Base-by-base conservation (phyloP, 2,888 invertebrate species). In the Hypsopygia costalis region DNA sequence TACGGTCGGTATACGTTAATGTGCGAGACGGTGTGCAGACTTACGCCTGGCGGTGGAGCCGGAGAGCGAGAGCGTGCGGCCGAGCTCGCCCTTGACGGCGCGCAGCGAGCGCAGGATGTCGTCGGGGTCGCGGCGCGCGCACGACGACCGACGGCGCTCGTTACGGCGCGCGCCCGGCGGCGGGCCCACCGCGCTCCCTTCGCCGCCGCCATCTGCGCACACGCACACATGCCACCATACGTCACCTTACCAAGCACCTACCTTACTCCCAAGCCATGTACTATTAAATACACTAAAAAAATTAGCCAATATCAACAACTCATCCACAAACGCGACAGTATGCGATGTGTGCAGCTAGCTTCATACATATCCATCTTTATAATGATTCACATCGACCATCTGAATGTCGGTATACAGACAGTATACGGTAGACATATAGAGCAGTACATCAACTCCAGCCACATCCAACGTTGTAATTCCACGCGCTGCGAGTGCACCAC, bases 71-170 rank as follows among this genome's bases (percentile, higher is more conserved):
- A 95, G 94, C 40, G 95, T 94, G 43, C 95, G 91, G 40, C 94
- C 95, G 32, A 95, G 89, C 71, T 96, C 95, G 36, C 95, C 95
- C 69, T 94, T 94, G 50, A 95, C 95, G 43, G 94, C 93, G 67
- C 95, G 95, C 55, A 95, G 81, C 20, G 93, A 94, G 58, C 94
- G 94, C 50, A 96, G 79, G 59, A 96, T 94, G 80, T 96, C 95
- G 72, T 96, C 95, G 1, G 95, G 95, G 80, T 95, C 95, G 57
- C 95, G 92, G 30, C 95, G 92, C 31, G 94, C 94, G 69, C 94
- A 94, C 42, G 95, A 95, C 58, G 95, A 95, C 43, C 96, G 91
- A 29, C 96, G 92, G 42, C 95, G 90, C 63, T 95, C 94, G 50
- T 49, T 70, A 56, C 86, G 82, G 4, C 83, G 79, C 46, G 87